Evolutionary conservation across 2,888 invertebrate genomes (phyloP), one percentile per base, ranked within the genome.

Genomic region (Ecliptopera silaceata): DNA sequence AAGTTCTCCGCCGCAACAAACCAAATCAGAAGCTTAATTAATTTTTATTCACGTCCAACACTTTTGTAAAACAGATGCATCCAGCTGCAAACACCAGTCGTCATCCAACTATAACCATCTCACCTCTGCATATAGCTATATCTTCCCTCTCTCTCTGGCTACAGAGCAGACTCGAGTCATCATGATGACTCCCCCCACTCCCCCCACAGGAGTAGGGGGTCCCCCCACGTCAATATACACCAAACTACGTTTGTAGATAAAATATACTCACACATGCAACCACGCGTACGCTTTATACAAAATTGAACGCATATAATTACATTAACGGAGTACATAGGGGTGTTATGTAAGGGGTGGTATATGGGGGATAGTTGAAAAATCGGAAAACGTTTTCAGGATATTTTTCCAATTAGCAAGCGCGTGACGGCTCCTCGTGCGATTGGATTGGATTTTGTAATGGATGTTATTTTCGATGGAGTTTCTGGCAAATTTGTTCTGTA

Each of bases 111-210:
- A 72, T 71, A 71, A 22, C n/a, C n/a, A n/a, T n/a, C n/a, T n/a
- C n/a, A n/a, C 22, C 65, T 74, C 65, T 67, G 66, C 70, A 36
- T 32, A 72, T 74, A 72, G 78, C 79, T 80, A 75, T 75, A 67
- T 75, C 61, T 63, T 38, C 70, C 66, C 39, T 88, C 90, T 68
- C 84, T 60, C 66, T 88, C 85, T 68, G 52, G 63, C 86, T 65
- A 72, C 75, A 77, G 84, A 80, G 86, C 86, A 90, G 87, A 84
- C 86, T 79, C 84, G 76, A 77, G 77, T 90, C 88, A 83, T 88
- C 84, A 87, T 82, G 74, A 77, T 66, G 71, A 71, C 59, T 62
- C 68, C 70, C 66, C 48, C 50, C 55, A 10, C 71, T 70, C 59
- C 61, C 68, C 70, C 66, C 48, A 51, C 55, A 10, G 64, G 66